A percentile compares a stretch with the other conserved stretches of the same genome.
Evolutionary conservation across 2,113 vertebrate genomes (phyloP).

Genomic region (Calidris pygmaea): DNA sequence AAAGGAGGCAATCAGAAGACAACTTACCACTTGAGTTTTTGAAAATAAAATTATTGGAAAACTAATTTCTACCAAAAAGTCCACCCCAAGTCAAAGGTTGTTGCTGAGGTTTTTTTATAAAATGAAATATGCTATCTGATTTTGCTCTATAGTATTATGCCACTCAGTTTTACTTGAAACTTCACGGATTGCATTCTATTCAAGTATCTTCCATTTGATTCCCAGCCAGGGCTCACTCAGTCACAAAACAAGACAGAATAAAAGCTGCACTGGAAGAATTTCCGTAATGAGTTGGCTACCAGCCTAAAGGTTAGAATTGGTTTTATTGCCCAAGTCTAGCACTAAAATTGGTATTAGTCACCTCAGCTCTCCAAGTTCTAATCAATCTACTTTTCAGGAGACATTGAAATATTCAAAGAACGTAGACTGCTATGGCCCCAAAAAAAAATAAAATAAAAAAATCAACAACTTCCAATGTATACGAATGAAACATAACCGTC

Average conservation of each 20-base stretch:
- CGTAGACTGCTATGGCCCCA: neutral
- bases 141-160: neutral
- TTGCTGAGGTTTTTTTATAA: neutral
- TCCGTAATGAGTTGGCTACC: neutral
- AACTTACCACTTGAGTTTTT: neutral
- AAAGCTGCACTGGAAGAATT: slow-evolving; percentile 34
- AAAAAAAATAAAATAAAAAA: neutral
- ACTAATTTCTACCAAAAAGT: neutral
- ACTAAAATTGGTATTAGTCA: neutral
- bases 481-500: neutral
- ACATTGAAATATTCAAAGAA: neutral
- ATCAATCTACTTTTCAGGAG: slow-evolving; percentile 26
- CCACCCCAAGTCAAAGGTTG: neutral
- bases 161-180: neutral
- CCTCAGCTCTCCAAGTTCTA: neutral
- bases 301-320: neutral
- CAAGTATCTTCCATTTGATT: slow-evolving; percentile 1
- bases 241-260: slow-evolving; percentile 33
- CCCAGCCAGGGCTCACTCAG: neutral
- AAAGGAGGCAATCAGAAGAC: neutral
- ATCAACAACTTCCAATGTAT: neutral
- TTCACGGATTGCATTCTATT: neutral
- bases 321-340: neutral
- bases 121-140: neutral
- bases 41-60: neutral